Conservation (phyloP, 2,797 vertebrate species). For the Lerista edwardsae region DNA sequence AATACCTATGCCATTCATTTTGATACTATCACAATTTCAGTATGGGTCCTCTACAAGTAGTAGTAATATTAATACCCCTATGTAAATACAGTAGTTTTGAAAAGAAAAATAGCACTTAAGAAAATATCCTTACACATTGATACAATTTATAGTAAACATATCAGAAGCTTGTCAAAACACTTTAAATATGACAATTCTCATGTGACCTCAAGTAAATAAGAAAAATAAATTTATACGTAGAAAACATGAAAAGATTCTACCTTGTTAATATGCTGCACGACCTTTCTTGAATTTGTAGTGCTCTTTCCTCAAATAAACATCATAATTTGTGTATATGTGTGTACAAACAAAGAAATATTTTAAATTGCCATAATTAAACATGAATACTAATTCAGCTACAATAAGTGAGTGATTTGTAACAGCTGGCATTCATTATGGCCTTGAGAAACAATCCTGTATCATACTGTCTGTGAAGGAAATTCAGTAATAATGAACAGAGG, state of each 20-base stretch:
- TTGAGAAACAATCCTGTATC: not conserved
- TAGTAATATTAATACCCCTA: not conserved
- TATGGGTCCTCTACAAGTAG: not conserved
- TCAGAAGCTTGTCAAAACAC: constrained; percentile 3
- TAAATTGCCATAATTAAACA: constrained; percentile 8
- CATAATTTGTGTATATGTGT: not conserved
- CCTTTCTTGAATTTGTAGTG: constrained; percentile 41
- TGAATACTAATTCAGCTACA: constrained; percentile 7
- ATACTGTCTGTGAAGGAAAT: not conserved
- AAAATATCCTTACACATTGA: constrained; percentile 15
- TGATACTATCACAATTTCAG: not conserved
- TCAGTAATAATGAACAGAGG: not conserved
- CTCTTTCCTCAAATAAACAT: constrained; percentile 36
- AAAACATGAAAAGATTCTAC: not conserved
- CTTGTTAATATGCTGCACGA: constrained; percentile 6
- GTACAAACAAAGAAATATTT: constrained; percentile 13
- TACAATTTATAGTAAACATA: constrained; percentile 19
- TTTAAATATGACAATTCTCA: not conserved
- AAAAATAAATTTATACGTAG: not conserved
- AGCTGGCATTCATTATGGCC: not conserved
- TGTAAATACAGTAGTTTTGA: constrained; percentile 5
- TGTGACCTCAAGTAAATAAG: not conserved
- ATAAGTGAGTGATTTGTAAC: constrained; percentile 15
- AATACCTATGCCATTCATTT: not conserved
- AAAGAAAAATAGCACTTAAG: not conserved